Percentiles rank a stretch among this genome's conserved stretches.
These are phyloP conservation scores for Caenorhabditis sinica DNA, from an alignment of 2,888 invertebrate genomes.

Conservation along the genomic window DNA sequence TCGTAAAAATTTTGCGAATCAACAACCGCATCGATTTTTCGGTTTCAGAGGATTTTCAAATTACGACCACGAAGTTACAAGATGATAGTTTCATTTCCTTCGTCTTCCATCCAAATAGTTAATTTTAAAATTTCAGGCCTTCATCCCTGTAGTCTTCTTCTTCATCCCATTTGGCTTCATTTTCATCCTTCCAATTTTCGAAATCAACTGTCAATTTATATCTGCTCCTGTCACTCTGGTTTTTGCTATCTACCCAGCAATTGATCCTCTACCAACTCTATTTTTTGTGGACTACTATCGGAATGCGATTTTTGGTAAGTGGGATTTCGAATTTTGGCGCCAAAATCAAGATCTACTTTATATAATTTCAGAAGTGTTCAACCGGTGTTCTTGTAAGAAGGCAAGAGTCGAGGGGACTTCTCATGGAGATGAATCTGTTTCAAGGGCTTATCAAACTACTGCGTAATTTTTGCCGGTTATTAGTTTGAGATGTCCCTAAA, in stretches of 20 bases:
- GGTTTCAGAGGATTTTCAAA: too few relatives aligned
- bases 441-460: slow-evolving; percentile 2
- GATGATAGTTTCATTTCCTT: too few relatives aligned
- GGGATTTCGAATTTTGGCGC: not conserved
- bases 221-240: slow-evolving; percentile 20
- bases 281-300: slow-evolving; percentile 37
- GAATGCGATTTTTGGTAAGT: slow-evolving; percentile 23
- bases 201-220: slow-evolving; percentile 17
- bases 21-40: too few relatives aligned
- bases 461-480: not conserved
- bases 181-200: slow-evolving; percentile 18
- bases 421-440: slow-evolving; percentile 9
- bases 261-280: slow-evolving; percentile 43
- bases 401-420: slow-evolving; percentile 3
- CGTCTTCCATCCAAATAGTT: too few relatives aligned
- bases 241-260: slow-evolving; percentile 38
- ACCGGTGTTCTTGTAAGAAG: not conserved
- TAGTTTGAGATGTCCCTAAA: too few relatives aligned
- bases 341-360: not conserved
- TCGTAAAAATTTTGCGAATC: too few relatives aligned
- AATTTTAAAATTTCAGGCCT: slow-evolving; percentile 11
- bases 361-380: slow-evolving; percentile 1
- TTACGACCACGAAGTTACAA: too few relatives aligned
- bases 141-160: slow-evolving; percentile 25
- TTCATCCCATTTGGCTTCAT: slow-evolving; percentile 40